These are phyloP conservation scores for Lasioglossum zephyrum DNA, from an alignment of 2,888 invertebrate genomes.

Conservation along the genomic window DNA sequence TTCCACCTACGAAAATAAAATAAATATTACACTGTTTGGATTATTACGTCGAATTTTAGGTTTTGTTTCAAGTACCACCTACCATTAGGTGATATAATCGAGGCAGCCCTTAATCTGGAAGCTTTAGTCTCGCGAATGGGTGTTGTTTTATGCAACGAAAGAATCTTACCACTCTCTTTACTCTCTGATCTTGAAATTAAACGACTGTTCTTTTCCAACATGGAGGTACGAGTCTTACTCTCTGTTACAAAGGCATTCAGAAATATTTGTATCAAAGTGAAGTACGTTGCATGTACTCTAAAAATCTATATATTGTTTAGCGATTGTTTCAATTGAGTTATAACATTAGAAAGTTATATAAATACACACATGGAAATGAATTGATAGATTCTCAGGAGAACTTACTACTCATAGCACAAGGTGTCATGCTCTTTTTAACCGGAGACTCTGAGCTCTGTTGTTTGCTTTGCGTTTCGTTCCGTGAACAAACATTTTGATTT, in stretches of 20 bases:
- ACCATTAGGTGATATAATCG: constrained; percentile 77
- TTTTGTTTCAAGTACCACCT: constrained; percentile 16
- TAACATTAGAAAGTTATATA: constrained; percentile 16
- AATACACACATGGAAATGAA: not conserved
- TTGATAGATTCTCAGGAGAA: not conserved
- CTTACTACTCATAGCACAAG: constrained; percentile 59
- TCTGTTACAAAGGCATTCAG: constrained; percentile 44
- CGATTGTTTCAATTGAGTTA: constrained; percentile 31
- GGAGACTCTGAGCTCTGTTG: constrained; percentile 63
- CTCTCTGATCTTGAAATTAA: constrained; percentile 80
- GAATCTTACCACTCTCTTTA: constrained; percentile 69
- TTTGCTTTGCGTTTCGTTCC: constrained; percentile 49
- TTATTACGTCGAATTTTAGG: not conserved
- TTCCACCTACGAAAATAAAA: constrained; percentile 60
- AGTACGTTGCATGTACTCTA: constrained; percentile 24
- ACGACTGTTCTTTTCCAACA: constrained; percentile 82
- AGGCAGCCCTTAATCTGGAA: constrained; percentile 78
- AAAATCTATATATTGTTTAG: constrained; percentile 17
- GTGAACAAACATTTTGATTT: constrained; percentile 59
- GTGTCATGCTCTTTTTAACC: constrained; percentile 57
- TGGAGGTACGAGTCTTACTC: constrained; percentile 59
- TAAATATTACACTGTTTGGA: constrained; percentile 3
- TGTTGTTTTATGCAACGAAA: constrained; percentile 68
- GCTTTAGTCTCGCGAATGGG: constrained; percentile 77
- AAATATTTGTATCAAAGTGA: constrained; percentile 38